Evolutionary conservation across 2,888 invertebrate genomes (phyloP), one percentile per base, ranked within the genome.

Genomic region (Azorinus chamasolen): DNA sequence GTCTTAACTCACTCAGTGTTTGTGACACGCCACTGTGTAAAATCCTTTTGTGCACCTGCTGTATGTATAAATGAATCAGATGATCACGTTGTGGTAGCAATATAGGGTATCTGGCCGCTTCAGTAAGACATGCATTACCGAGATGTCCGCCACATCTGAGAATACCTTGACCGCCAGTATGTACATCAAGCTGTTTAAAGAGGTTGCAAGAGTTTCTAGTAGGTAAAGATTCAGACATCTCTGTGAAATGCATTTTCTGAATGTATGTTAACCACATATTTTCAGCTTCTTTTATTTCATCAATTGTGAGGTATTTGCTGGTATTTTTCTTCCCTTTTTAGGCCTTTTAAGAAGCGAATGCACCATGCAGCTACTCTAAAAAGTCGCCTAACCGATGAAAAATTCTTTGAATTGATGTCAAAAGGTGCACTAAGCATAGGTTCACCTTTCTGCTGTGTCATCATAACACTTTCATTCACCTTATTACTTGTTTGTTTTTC

Each of bases 21-120:
- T 74, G 70, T 43, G 65, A 70, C n/a, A 70, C 50, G 25, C 65
- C 79, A 54, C 73, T 66, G 41, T 74, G 71, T 37, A 71, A 51
- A 18, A 57, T 37, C 18, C 70, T 14, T 63, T 66, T 66, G 43
- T 79, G 74, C 12, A 20, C 22, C 41, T 59, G 70, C 53, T 79
- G 63, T 32, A 79, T 50, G 10, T 71, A 14, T 14, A 74, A 22
- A 4, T 46, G 48, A 0, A 74, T 79, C 32, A 66, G 59, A 20
- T 24, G 14, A 22, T 74, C 66, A n/a, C 54, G n/a, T 50, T 63
- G 66, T 45, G 79, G 71, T 24, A 78, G 45, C 20, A 78, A 46
- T 41, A 73, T 70, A n/a, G 78, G 73, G 41, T 20, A 37, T 43
- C 59, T 57, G n/a, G 77, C 72, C 32, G 25, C 43, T 64, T 78